Conservation (phyloP, 2,797 vertebrate genomes). For the Monodelphis domestica region DNA sequence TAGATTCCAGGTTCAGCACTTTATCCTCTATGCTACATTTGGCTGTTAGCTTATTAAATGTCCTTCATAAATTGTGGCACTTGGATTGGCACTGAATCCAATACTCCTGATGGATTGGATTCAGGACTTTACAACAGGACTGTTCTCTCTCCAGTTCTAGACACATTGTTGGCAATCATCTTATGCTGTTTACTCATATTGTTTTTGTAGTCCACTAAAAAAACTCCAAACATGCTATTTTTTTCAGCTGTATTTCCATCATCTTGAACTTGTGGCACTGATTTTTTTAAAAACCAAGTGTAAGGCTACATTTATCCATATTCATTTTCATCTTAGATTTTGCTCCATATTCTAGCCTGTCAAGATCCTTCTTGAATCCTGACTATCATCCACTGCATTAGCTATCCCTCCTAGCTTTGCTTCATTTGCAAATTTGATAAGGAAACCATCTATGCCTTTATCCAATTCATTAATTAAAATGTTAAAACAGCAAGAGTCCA, state of each 20-base stretch:
- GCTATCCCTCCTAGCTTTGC: background rate
- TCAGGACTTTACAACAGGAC: background rate
- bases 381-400: background rate
- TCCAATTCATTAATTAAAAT: conserved; percentile 2
- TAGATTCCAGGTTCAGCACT: background rate
- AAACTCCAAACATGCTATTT: background rate
- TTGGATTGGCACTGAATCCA: background rate
- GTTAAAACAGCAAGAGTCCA: background rate
- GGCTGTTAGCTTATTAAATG: background rate
- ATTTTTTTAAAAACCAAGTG: background rate
- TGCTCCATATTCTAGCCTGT: background rate
- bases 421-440: background rate
- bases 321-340: background rate
- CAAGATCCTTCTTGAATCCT: background rate
- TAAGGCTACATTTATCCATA: background rate
- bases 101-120: background rate
- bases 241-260: background rate
- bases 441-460: background rate
- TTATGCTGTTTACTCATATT: background rate
- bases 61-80: background rate
- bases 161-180: background rate
- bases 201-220: background rate
- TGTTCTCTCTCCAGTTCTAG: background rate
- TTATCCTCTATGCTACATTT: background rate
- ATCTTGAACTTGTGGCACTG: background rate